These are phyloP conservation scores for Drosophila mulleri DNA, from an alignment of 2,888 invertebrate genomes.

Conservation along the genomic window DNA sequence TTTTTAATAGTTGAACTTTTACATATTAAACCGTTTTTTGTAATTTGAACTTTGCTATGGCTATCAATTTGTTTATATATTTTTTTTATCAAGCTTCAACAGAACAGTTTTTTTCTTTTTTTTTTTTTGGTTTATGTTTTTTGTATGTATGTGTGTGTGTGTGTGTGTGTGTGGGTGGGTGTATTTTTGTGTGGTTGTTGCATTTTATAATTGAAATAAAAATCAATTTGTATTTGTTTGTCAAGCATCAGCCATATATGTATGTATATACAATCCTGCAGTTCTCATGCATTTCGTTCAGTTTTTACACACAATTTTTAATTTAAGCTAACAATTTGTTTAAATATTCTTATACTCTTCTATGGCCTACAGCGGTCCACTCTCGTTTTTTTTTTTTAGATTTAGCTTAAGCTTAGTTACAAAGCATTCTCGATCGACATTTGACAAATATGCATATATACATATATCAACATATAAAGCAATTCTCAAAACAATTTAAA, in stretches of 20 bases:
- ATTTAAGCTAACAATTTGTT: slow-evolving; percentile 57
- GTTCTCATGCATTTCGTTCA: slow-evolving; percentile 43
- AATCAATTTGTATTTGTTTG: slow-evolving; percentile 39
- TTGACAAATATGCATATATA: slow-evolving; percentile 22
- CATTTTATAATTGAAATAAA: slow-evolving; percentile 35
- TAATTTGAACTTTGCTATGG: slow-evolving; percentile 64
- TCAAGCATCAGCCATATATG: slow-evolving; percentile 51
- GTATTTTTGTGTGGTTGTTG: slow-evolving; percentile 6
- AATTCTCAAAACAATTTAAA: slow-evolving; percentile 67
- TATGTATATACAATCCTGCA: slow-evolving; percentile 39
- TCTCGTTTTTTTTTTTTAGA: slow-evolving; percentile 28
- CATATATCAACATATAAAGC: slow-evolving; percentile 24
- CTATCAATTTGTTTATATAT: slow-evolving; percentile 51
- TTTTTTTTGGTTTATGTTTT: not conserved
- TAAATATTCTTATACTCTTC: slow-evolving; percentile 17
- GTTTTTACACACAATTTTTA: slow-evolving; percentile 38
- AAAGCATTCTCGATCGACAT: slow-evolving; percentile 44
- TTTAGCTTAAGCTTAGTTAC: slow-evolving; percentile 52
- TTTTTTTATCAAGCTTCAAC: slow-evolving; percentile 42
- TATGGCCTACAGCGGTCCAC: slow-evolving; percentile 17
- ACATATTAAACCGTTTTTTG: slow-evolving; percentile 53
- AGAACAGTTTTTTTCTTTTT: slow-evolving; percentile 12
- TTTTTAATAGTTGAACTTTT: slow-evolving; percentile 65
- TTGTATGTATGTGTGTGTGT: not conserved
- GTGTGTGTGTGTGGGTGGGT: slow-evolving; percentile 17